phyloP scores from a whole-genome alignment of 1,140 invertebrate species.

The Xylocopa sonorina region DNA sequence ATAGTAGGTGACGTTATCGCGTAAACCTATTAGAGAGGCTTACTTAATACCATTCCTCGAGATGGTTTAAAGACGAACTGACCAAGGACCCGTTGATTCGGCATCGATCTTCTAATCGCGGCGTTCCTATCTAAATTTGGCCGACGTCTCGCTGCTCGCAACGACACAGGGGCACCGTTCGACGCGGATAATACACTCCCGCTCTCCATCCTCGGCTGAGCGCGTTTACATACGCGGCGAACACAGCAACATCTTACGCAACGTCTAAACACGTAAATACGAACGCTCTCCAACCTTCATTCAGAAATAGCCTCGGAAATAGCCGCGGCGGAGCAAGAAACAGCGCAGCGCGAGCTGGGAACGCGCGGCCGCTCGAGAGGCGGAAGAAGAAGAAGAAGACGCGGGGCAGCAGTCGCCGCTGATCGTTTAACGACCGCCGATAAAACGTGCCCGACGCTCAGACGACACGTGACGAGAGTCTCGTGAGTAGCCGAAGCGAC shows the following conservation, averaged over 20 bases:
- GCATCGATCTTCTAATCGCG: background rate
- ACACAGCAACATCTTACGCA: slow-evolving; percentile 1
- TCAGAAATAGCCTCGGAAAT: slow-evolving; percentile 12
- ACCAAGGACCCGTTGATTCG: background rate
- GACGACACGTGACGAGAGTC: slow-evolving; percentile 50
- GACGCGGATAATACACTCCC: too few relatives aligned
- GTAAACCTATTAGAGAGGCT: background rate
- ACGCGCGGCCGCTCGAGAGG: background rate
- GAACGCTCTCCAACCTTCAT: slow-evolving; percentile 3
- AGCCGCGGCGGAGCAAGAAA: background rate
- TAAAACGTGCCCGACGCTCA: slow-evolving; percentile 42
- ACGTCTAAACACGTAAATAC: background rate
- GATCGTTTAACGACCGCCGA: slow-evolving; percentile 40
- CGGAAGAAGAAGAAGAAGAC: slow-evolving; percentile 14
- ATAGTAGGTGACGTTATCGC: background rate
- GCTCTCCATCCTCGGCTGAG: background rate
- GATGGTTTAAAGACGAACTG: background rate
- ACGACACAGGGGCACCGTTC: too few relatives aligned
- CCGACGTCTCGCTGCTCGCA: too few relatives aligned
- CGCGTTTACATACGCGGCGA: background rate
- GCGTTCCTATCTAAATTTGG: background rate
- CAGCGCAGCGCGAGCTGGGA: background rate
- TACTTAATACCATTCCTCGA: background rate
- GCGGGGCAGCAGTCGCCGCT: background rate
- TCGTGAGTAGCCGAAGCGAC: slow-evolving; percentile 32